Evolutionary conservation across 2,113 vertebrate species (phyloP).

Genomic region (Guaruba guarouba): DNA sequence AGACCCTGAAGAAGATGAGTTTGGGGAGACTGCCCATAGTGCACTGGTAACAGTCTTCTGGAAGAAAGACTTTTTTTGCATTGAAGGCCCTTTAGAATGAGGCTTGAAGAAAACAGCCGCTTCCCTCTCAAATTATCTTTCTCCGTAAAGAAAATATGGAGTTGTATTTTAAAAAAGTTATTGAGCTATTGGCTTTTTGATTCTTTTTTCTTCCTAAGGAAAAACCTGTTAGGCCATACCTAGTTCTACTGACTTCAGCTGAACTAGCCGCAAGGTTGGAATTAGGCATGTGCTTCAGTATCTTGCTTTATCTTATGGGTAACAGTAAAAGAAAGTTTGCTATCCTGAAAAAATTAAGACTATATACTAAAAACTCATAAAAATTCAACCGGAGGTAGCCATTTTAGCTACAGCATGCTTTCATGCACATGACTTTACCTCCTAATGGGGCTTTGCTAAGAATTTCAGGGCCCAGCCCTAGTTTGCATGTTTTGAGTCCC

Average conservation of each 20-base stretch:
- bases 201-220: background rate
- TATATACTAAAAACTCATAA: background rate
- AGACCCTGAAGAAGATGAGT: background rate
- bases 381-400: background rate
- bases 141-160: background rate
- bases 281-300: background rate
- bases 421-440: rapidly evolving
- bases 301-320: background rate
- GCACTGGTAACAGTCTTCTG: background rate
- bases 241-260: background rate
- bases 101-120: background rate
- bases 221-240: background rate
- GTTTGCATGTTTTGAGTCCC: background rate
- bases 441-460: background rate
- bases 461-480: background rate
- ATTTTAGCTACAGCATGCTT: background rate
- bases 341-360: background rate
- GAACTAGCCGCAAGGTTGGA: background rate
- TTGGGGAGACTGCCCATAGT: background rate
- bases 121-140: background rate
- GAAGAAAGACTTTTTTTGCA: background rate
- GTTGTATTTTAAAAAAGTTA: background rate
- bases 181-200: rapidly evolving
- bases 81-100: background rate
- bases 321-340: background rate